Conservation (phyloP, 2,888 invertebrate species). For the Rhaphigaster nebulosa region DNA sequence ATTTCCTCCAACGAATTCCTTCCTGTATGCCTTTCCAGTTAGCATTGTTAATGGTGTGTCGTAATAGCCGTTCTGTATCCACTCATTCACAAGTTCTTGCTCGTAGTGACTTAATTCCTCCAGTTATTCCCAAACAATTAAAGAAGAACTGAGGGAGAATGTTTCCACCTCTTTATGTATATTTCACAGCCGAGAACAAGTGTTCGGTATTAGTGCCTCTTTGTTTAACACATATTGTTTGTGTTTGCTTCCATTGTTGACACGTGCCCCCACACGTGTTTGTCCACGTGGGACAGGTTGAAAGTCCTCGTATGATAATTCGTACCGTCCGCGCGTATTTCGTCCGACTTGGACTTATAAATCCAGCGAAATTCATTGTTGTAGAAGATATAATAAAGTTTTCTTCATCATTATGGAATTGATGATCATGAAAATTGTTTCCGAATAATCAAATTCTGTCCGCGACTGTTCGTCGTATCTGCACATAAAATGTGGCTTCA, state of each 20-base stretch:
- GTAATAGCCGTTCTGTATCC: not conserved
- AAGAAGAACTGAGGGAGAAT: slow-evolving; percentile 8
- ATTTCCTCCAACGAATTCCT: slow-evolving; percentile 8
- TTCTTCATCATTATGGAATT: too few species aligned
- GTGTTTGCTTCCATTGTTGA: slow-evolving; percentile 59
- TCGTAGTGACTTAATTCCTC: not conserved
- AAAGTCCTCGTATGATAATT: slow-evolving; percentile 53
- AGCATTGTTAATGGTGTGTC: slow-evolving; percentile 32
- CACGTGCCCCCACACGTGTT: slow-evolving; percentile 56
- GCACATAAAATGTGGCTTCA: not conserved
- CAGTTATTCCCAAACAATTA: slow-evolving; percentile 11
- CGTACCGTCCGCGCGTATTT: not conserved
- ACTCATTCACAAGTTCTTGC: slow-evolving; percentile 6
- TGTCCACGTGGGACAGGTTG: slow-evolving; percentile 57
- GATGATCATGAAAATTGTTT: not conserved
- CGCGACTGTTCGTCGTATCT: not conserved
- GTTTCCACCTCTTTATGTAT: slow-evolving; percentile 50
- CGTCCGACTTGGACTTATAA: not conserved
- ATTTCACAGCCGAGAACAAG: slow-evolving; percentile 54
- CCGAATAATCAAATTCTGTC: not conserved
- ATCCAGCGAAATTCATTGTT: too few species aligned
- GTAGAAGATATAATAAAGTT: too few species aligned
- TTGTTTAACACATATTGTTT: slow-evolving; percentile 56
- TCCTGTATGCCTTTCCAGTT: not conserved
- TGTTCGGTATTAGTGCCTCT: slow-evolving; percentile 56